phyloP scores from a whole-genome alignment of 1,140 invertebrate genomes.

The Samia ricini region DNA sequence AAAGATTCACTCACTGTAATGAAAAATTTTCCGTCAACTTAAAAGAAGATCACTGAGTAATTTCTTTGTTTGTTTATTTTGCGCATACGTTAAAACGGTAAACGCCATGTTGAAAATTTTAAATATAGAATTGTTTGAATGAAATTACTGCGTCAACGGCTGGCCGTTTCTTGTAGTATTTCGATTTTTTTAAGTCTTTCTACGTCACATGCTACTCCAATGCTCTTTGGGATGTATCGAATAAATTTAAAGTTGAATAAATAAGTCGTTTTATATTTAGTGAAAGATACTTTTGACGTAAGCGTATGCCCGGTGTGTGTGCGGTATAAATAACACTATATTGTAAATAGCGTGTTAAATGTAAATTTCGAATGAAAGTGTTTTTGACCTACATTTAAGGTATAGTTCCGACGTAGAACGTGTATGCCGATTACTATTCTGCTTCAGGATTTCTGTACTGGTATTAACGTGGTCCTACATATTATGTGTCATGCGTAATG shows the following conservation, averaged over 20 bases:
- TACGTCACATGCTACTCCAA: constrained; percentile 9
- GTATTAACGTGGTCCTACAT: no score
- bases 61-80: constrained; percentile 18
- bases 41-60: constrained; percentile 2
- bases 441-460: no score
- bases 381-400: no score
- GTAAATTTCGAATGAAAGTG: background rate
- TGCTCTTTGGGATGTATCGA: constrained; percentile 1
- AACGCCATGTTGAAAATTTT: constrained; percentile 17
- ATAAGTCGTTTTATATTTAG: background rate
- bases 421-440: no score
- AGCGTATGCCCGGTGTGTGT: background rate
- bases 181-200: constrained; percentile 8
- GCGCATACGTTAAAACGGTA: background rate
- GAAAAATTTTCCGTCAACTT: constrained; percentile 9
- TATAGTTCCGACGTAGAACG: no score
- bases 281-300: background rate
- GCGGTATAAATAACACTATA: background rate
- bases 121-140: constrained; percentile 19
- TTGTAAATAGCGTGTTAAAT: background rate
- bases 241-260: background rate
- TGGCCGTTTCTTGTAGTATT: constrained; percentile 3
- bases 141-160: constrained; percentile 13
- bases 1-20: background rate
- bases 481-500: no score